A percentile compares a stretch with the other conserved stretches of the same genome.
Conservation (phyloP, 2,797 vertebrate genomes). For the Chanos chanos region DNA sequence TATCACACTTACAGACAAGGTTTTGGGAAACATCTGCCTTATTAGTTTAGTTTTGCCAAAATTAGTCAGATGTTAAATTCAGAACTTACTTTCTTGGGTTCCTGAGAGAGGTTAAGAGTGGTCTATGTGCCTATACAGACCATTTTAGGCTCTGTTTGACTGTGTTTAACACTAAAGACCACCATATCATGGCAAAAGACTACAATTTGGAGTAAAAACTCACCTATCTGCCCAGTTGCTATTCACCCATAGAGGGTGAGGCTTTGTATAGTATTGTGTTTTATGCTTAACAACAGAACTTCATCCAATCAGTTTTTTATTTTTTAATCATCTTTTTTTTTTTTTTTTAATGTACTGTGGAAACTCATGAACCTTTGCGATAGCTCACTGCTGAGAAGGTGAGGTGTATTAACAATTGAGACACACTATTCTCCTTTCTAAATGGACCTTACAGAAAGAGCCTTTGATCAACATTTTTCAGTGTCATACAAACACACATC, state of each 20-base stretch:
- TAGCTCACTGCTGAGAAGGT: constrained; percentile 43
- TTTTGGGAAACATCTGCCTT: constrained; percentile 43
- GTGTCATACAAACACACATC: constrained; percentile 34
- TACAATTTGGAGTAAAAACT: neutral
- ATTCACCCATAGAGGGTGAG: constrained; percentile 1
- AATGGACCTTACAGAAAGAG: constrained; percentile 34
- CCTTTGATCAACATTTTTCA: constrained; percentile 48
- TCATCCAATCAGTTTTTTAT: constrained; percentile 66
- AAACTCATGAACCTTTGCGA: constrained; percentile 45
- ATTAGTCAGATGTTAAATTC: constrained; percentile 38
- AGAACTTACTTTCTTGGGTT: constrained; percentile 18
- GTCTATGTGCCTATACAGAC: constrained; percentile 13
- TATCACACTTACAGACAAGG: neutral
- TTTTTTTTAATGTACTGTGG: constrained; percentile 49
- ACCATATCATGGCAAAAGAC: neutral
- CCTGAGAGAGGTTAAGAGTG: neutral
- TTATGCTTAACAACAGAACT: constrained; percentile 74
- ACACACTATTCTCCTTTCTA: constrained; percentile 43
- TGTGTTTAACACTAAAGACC: neutral
- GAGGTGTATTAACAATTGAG: constrained; percentile 27
- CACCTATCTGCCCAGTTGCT: constrained; percentile 2
- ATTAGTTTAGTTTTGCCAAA: constrained; percentile 46
- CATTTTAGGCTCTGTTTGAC: constrained; percentile 15
- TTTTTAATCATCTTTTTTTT: constrained; percentile 51
- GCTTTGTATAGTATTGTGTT: constrained; percentile 78